Percentiles rank a stretch among this genome's conserved stretches.
These are phyloP conservation scores for Aselliscus stoliczkanus DNA, from an alignment of 2,797 vertebrate genomes.

Conservation along the genomic window DNA sequence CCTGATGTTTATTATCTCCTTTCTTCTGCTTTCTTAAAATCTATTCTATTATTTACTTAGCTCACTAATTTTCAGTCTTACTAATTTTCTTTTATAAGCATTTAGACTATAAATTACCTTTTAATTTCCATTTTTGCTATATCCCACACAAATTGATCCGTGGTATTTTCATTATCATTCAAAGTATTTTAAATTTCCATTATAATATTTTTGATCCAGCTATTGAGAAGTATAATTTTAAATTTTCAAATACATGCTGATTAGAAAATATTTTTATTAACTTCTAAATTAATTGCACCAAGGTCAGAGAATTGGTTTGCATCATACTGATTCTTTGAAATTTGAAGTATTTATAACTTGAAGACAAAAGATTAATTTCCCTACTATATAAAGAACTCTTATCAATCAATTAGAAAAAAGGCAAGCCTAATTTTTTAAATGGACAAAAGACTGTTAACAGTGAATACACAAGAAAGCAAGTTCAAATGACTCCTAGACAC, in stretches of 20 bases:
- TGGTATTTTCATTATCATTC: background rate
- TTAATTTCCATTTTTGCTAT: background rate
- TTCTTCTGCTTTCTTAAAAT: background rate
- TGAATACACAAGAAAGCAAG: background rate
- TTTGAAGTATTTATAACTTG: background rate
- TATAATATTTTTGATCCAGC: background rate
- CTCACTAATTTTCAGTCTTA: background rate
- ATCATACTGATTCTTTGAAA: background rate
- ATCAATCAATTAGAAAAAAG: background rate
- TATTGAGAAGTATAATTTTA: background rate
- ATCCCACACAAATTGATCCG: background rate
- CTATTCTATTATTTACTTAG: background rate
- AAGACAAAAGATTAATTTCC: background rate
- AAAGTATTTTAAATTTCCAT: constrained; percentile 26
- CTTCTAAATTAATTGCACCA: background rate
- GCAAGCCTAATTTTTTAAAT: background rate
- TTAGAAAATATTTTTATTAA: background rate
- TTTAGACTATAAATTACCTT: background rate
- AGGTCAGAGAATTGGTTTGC: background rate
- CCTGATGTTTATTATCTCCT: background rate
- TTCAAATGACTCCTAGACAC: background rate
- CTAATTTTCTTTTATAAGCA: constrained; percentile 15
- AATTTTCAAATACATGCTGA: background rate
- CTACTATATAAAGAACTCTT: background rate
- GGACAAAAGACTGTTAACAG: background rate